phyloP scores from a whole-genome alignment of 2,888 invertebrate genomes.

The Ormyrus thymus region DNA sequence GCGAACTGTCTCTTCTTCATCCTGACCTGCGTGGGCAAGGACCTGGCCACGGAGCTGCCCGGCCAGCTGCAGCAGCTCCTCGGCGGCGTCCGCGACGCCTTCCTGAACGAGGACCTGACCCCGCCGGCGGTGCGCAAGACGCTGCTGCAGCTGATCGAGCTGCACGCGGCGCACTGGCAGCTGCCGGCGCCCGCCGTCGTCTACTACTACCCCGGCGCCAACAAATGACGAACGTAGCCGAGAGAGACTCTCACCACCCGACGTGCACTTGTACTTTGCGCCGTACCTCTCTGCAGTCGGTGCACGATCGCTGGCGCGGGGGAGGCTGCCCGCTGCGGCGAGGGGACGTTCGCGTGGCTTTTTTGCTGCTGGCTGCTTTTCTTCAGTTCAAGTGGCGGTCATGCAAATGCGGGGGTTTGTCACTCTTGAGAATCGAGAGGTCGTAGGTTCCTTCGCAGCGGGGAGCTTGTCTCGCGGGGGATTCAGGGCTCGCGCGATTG shows the following conservation, averaged over 20 bases:
- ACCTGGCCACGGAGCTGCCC: slow-evolving; percentile 88
- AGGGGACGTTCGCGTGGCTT: too few relatives aligned
- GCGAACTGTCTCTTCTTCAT: slow-evolving; percentile 93
- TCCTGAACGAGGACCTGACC: slow-evolving; percentile 84
- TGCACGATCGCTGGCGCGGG: background rate
- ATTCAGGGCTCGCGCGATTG: too few relatives aligned
- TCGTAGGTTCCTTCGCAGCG: too few relatives aligned
- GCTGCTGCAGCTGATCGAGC: slow-evolving; percentile 90
- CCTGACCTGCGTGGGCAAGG: slow-evolving; percentile 90
- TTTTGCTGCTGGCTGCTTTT: too few relatives aligned
- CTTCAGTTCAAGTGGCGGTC: too few relatives aligned
- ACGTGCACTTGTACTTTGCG: slow-evolving; percentile 27
- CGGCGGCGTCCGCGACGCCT: slow-evolving; percentile 88
- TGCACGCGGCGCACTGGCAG: slow-evolving; percentile 94
- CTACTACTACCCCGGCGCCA: slow-evolving; percentile 86
- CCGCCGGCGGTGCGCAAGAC: slow-evolving; percentile 88
- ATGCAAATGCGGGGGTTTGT: too few relatives aligned
- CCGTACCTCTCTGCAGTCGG: background rate
- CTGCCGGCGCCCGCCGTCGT: slow-evolving; percentile 91
- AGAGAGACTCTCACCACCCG: background rate
- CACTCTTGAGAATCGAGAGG: too few relatives aligned
- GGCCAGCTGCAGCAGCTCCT: slow-evolving; percentile 87
- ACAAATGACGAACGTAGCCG: slow-evolving; percentile 63
- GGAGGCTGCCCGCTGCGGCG: too few relatives aligned
- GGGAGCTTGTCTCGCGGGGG: too few relatives aligned